phyloP scores from a whole-genome alignment of 2,888 invertebrate genomes.

The Amiota mariae region DNA sequence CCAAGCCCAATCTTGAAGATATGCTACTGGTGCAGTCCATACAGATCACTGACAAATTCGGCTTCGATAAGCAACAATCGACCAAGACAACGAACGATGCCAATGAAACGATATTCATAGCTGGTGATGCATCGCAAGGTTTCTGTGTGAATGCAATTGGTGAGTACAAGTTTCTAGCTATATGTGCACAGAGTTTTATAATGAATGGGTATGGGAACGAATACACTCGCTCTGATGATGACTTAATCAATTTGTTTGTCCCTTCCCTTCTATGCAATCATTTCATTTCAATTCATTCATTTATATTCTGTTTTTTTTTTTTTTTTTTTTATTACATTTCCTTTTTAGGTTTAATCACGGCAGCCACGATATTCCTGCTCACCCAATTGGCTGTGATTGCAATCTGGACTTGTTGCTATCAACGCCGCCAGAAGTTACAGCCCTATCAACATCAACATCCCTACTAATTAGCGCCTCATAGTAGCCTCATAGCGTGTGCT shows the following conservation, averaged over 20 bases:
- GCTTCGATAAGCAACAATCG: conserved; percentile 81
- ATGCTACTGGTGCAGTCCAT: conserved; percentile 93
- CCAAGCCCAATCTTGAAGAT: conserved; percentile 79
- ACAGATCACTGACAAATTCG: conserved; percentile 93
- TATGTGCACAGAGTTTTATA: background rate
- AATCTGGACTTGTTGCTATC: conserved; percentile 92
- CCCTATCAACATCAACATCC: conserved; percentile 60
- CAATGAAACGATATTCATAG: conserved; percentile 81
- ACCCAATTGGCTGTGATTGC: conserved; percentile 90
- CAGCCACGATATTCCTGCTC: conserved; percentile 83
- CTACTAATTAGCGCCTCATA: conserved; percentile 41
- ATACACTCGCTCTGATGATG: conserved; percentile 1
- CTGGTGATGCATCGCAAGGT: conserved; percentile 75
- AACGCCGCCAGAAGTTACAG: conserved; percentile 78
- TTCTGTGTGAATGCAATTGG: conserved; percentile 74
- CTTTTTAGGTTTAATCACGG: conserved; percentile 54
- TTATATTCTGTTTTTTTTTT: background rate
- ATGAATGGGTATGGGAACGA: background rate
- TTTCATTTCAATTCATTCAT: conserved; percentile 5
- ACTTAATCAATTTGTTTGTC: conserved; percentile 4
- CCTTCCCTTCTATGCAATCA: background rate
- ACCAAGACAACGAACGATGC: conserved; percentile 74
- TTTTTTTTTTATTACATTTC: background rate
- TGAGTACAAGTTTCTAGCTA: conserved; percentile 52
- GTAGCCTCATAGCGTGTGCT: background rate